Evolutionary conservation across 1,140 invertebrate genomes (phyloP), one percentile per base, ranked within the genome.

Genomic region (Pseudomyrmex concolor): DNA sequence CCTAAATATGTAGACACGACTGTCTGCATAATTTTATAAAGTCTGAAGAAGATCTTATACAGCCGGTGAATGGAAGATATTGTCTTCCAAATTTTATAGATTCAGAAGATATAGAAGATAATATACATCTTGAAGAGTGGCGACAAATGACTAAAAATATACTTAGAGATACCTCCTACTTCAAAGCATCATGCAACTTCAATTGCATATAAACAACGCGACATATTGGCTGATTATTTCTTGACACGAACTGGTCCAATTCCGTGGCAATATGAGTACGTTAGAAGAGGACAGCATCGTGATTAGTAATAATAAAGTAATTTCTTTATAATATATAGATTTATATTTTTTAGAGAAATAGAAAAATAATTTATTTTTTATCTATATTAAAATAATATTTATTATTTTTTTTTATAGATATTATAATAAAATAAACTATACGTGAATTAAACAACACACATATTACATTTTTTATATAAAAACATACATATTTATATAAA

Each of bases 131-230:
- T 48, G 63, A n/a, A 17, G 34, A 64, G 7, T 64, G 34, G 25
- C 62, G 63, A 10, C n/a, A 9, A 64, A 8, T 17, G 17, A 4
- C 7, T 48, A 43, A 64, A 45, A 64, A n/a, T 9, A 9, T 9
- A 64, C 7, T 64, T 1, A 64, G 15, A 43, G 2, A 64, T 64
- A 45, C 43, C 9, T 50, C 9, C 63, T 12, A 66, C 43, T 67
- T 67, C 43, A 48, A 45, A 10, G 17, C 64, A 67, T 67, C 22
- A 51, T 67, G 45, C 64, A 66, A 66, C n/a, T 48, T n/a, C 63
- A 67, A 50, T 22, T 50, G 64, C 43, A 50, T 67, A 67, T 19
- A 67, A 67, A 50, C 64, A 51, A 50, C n/a, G 43, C 19, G 64
- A 67, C 4, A 67, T 50, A 22, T 5, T 50, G 1, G 64, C 45